These are phyloP conservation scores for Tragelaphus imberbis DNA, from an alignment of 2,113 vertebrate species.

Conservation along the genomic window DNA sequence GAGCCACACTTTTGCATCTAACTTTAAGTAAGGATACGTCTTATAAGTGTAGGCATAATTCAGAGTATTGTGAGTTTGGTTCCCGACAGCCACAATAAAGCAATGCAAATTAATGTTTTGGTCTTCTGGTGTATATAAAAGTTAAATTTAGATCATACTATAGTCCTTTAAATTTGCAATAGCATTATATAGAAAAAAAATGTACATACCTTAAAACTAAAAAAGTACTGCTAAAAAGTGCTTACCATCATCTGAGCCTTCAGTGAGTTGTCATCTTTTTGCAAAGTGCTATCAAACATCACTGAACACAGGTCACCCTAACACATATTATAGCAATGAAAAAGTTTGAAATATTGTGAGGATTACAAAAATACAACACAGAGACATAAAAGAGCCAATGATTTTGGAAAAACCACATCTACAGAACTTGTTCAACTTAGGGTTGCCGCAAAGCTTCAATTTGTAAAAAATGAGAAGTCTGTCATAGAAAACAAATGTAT, in stretches of 20 bases:
- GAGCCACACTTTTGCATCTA: not conserved
- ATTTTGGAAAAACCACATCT: not conserved
- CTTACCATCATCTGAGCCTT: not conserved
- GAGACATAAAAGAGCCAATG: not conserved
- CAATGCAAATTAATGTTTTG: not conserved
- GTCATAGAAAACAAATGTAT: not conserved
- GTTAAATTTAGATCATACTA: not conserved
- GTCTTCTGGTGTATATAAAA: not conserved
- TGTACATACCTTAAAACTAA: not conserved
- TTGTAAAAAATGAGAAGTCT: not conserved
- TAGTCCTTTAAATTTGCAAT: not conserved
- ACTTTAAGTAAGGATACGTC: not conserved
- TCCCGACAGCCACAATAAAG: not conserved
- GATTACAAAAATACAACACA: not conserved
- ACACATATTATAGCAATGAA: not conserved
- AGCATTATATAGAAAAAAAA: not conserved
- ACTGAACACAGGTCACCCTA: not conserved
- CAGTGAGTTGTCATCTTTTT: not conserved
- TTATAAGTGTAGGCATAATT: not conserved
- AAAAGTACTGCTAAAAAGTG: not conserved
- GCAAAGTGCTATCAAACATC: not conserved
- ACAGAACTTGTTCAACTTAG: too few relatives aligned
- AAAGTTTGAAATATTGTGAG: not conserved
- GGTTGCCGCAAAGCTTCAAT: not conserved
- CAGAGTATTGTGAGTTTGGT: not conserved